A percentile compares a stretch with the other conserved stretches of the same genome.
Conservation (phyloP, 1,140 invertebrate genomes). For the Phymorhynchus buccinoides region DNA sequence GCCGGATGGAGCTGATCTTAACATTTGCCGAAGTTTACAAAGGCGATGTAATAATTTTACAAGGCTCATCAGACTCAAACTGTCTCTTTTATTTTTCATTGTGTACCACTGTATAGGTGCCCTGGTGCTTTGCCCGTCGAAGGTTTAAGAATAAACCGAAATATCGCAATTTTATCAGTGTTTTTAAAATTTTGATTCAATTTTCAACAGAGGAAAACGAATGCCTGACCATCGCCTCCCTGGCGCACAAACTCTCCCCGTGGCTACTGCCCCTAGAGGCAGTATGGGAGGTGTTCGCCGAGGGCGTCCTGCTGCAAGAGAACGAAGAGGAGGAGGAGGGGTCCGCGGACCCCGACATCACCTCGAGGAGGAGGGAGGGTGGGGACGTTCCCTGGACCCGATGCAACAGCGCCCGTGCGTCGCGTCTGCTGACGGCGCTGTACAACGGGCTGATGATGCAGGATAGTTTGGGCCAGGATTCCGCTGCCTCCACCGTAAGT, state of each 20-base stretch:
- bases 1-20: no score
- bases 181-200: no score
- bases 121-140: no score
- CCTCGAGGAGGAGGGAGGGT: no score
- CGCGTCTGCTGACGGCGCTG: constrained; percentile 57
- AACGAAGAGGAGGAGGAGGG: constrained; percentile 44
- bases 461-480: constrained; percentile 45
- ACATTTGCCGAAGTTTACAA: no score
- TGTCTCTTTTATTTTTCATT: no score
- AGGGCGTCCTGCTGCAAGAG: constrained; percentile 52
- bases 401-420: constrained; percentile 52
- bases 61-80: no score
- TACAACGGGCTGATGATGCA: constrained; percentile 52
- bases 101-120: no score
- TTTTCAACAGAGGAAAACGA: constrained; percentile 34
- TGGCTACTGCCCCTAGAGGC: constrained; percentile 56
- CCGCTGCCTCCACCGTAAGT: constrained; percentile 49
- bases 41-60: no score
- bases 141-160: no score
- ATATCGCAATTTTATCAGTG: no score
- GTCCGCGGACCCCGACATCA: constrained; percentile 27
- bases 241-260: constrained; percentile 45
- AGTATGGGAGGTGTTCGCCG: constrained; percentile 54
- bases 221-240: constrained; percentile 48
- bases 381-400: not conserved